phyloP scores from a whole-genome alignment of 2,113 vertebrate genomes.

The Hystrix cristata region DNA sequence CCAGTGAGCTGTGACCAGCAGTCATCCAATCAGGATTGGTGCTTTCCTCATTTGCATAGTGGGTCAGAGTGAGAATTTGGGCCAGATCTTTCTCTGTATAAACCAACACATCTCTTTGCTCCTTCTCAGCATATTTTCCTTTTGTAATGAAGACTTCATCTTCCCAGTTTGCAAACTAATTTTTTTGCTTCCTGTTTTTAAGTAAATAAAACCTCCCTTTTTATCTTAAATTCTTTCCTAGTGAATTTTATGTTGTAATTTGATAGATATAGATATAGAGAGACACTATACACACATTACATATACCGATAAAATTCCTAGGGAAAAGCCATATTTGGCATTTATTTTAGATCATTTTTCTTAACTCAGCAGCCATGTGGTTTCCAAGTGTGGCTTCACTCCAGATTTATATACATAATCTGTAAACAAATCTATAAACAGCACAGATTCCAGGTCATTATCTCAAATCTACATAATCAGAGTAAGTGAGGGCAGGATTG shows the following conservation, averaged over 20 bases:
- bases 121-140: neutral
- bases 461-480: neutral
- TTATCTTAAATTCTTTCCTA: neutral
- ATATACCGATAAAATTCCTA: neutral
- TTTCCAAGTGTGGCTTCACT: neutral
- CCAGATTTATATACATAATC: neutral
- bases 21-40: neutral
- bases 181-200: neutral
- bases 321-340: neutral
- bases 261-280: neutral
- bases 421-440: neutral
- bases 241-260: neutral
- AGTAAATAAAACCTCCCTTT: neutral
- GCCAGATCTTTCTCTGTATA: neutral
- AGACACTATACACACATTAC: neutral
- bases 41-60: neutral
- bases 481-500: neutral
- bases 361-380: neutral
- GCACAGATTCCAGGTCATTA: neutral
- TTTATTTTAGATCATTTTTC: neutral
- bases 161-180: neutral
- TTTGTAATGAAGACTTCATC: neutral
- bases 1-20: neutral
- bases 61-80: neutral
- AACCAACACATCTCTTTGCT: neutral